Evolutionary conservation across 2,113 vertebrate genomes (phyloP).

Genomic region (Eonycteris spelaea): DNA sequence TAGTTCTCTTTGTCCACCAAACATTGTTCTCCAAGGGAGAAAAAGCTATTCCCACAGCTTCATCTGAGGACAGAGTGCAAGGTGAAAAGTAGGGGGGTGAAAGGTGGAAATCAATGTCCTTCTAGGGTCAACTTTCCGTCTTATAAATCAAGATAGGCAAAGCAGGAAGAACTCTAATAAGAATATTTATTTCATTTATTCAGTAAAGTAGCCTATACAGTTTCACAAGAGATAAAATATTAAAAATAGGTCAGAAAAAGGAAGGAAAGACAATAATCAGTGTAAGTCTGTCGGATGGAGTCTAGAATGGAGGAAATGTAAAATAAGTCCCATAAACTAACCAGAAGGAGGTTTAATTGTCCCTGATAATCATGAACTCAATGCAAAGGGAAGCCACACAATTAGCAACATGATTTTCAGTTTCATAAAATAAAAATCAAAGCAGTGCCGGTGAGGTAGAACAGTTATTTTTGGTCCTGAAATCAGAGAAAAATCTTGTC

Average conservation of each 20-base stretch:
- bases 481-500: background rate
- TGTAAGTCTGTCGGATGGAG: background rate
- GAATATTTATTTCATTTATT: background rate
- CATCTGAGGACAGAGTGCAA: background rate
- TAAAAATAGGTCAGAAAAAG: background rate
- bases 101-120: background rate
- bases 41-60: background rate
- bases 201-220: background rate
- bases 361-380: background rate
- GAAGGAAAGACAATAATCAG: background rate
- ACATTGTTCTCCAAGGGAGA: background rate
- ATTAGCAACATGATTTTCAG: background rate
- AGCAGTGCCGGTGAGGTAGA: background rate
- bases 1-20: background rate
- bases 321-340: background rate
- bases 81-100: background rate
- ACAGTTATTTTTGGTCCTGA: background rate
- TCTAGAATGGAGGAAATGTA: background rate
- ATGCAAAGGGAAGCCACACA: background rate
- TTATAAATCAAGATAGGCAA: background rate
- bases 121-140: background rate
- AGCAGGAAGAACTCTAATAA: background rate
- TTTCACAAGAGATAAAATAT: background rate
- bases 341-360: background rate
- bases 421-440: background rate